These are phyloP conservation scores for Phortica magna DNA, from an alignment of 2,888 invertebrate genomes.

Conservation along the genomic window DNA sequence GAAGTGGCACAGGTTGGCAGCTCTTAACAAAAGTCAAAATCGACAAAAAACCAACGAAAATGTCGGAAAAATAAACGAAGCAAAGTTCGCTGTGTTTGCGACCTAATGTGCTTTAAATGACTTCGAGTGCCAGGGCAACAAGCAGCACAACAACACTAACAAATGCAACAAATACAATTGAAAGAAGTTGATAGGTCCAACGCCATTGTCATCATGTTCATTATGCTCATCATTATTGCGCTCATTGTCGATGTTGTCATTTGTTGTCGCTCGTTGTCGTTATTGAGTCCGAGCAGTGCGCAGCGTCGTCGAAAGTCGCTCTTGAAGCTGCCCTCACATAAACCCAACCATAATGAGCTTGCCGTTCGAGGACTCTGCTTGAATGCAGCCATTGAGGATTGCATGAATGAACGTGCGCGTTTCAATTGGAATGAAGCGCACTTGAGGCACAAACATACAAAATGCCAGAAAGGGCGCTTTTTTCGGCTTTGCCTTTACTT, in stretches of 20 bases:
- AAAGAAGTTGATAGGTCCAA: not conserved
- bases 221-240: constrained; percentile 1
- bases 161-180: constrained; percentile 63
- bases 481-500: too few relatives aligned
- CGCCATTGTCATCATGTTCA: constrained; percentile 18
- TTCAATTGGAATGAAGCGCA: constrained; percentile 13
- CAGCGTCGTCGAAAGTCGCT: not conserved
- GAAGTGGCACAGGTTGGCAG: not conserved
- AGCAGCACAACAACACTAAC: constrained; percentile 51
- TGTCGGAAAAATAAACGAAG: constrained; percentile 29
- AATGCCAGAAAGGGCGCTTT: constrained; percentile 7
- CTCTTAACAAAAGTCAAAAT: constrained; percentile 12
- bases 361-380: constrained; percentile 33
- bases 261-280: too few relatives aligned
- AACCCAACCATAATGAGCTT: constrained; percentile 69
- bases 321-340: constrained; percentile 56
- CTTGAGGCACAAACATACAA: not conserved
- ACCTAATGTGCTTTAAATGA: constrained; percentile 69
- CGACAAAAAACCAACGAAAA: constrained; percentile 1
- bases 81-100: constrained; percentile 44
- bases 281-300: not conserved
- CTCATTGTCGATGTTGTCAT: not conserved
- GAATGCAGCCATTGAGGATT: constrained; percentile 54
- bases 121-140: constrained; percentile 7
- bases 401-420: constrained; percentile 5